A percentile compares a stretch with the other conserved stretches of the same genome.
phyloP scores from a whole-genome alignment of 2,797 vertebrate species.

The Betta splendens region DNA sequence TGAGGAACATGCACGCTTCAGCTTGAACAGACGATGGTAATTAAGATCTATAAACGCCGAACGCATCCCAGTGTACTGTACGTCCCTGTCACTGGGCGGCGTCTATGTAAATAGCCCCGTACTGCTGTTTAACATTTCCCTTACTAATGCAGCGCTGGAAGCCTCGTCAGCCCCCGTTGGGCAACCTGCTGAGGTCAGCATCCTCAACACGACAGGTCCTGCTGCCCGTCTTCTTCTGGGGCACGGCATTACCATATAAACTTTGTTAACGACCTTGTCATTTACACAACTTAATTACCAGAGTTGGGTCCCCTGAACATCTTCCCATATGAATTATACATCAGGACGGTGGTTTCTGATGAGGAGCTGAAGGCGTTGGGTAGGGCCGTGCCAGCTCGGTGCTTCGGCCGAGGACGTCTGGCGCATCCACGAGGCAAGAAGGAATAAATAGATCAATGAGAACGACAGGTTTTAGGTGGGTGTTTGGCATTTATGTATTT shows the following conservation, averaged over 20 bases:
- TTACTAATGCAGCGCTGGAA: constrained; percentile 70
- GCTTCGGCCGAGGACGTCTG: constrained; percentile 16
- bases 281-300: constrained; percentile 80
- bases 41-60: constrained; percentile 19
- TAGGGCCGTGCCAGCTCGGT: constrained; percentile 23
- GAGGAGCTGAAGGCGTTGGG: constrained; percentile 22
- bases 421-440: constrained; percentile 12
- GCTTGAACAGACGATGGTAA: constrained; percentile 13
- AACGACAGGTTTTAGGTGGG: not conserved
- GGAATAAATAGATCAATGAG: constrained; percentile 8
- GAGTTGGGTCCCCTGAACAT: constrained; percentile 66
- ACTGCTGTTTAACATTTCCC: constrained; percentile 76
- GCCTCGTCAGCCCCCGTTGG: constrained; percentile 72
- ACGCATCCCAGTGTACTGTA: constrained; percentile 47
- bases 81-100: constrained; percentile 31
- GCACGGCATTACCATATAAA: constrained; percentile 79
- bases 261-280: constrained; percentile 84
- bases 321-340: constrained; percentile 75
- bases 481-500: not conserved
- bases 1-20: not conserved
- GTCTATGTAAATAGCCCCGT: constrained; percentile 65
- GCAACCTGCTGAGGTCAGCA: constrained; percentile 79
- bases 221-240: constrained; percentile 62
- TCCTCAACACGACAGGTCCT: constrained; percentile 60
- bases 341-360: constrained; percentile 48